Conservation (phyloP, 2,888 invertebrate genomes). For the Dynastes grantii region DNA sequence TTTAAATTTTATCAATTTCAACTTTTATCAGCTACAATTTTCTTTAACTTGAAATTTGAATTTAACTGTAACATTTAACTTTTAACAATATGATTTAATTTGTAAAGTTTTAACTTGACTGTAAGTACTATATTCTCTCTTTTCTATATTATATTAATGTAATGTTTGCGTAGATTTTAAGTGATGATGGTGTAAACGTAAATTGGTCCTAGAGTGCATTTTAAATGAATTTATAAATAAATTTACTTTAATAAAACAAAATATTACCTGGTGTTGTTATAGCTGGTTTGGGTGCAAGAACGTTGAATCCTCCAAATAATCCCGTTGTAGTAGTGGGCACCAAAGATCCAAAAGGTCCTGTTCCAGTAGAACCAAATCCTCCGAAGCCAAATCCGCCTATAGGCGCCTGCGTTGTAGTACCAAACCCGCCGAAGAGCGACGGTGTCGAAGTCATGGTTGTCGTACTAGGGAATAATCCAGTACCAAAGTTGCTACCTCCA, state of each 20-base stretch:
- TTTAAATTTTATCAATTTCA: no score
- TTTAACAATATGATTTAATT: no score
- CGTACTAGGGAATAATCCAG: slow-evolving; percentile 65
- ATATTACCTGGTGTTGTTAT: slow-evolving; percentile 65
- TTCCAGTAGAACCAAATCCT: slow-evolving; percentile 67
- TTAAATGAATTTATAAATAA: no score
- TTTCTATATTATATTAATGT: no score
- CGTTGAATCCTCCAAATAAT: slow-evolving; percentile 58
- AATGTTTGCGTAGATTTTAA: no score
- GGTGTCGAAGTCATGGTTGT: slow-evolving; percentile 63
- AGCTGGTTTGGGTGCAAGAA: slow-evolving; percentile 69
- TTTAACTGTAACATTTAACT: no score
- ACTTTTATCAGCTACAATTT: not conserved
- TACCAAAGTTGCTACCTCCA: slow-evolving; percentile 47
- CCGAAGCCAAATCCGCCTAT: slow-evolving; percentile 69
- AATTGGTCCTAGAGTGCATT: no score
- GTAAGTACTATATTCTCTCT: no score
- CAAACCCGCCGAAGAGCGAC: slow-evolving; percentile 70
- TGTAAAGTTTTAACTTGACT: no score
- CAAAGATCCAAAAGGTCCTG: slow-evolving; percentile 65
- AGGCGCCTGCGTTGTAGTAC: slow-evolving; percentile 62
- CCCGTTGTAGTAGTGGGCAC: slow-evolving; percentile 63
- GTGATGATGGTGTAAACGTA: no score
- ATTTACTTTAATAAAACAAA: not conserved
- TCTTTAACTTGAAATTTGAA: no score